A percentile compares a stretch with the other conserved stretches of the same genome.
These are phyloP conservation scores for Yponomeuta evonymella DNA, from an alignment of 2,888 invertebrate genomes.

Conservation along the genomic window DNA sequence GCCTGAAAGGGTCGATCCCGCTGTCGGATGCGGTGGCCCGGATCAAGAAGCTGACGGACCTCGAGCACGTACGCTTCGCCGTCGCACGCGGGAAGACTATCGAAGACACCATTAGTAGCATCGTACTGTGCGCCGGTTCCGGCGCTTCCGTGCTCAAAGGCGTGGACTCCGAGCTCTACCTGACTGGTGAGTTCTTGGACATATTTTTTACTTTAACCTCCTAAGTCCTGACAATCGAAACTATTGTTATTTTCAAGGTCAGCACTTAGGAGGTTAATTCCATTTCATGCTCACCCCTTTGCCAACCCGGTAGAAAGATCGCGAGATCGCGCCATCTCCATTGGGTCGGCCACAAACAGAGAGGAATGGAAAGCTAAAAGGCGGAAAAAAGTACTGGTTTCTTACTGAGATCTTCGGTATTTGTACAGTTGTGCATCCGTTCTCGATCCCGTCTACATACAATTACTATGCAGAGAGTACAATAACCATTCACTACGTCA, in stretches of 20 bases:
- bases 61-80: slow-evolving; percentile 84
- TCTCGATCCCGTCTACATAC: too few species aligned
- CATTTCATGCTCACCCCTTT: neutral
- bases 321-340: too few species aligned
- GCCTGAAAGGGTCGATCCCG: slow-evolving; percentile 40
- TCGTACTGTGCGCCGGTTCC: slow-evolving; percentile 94
- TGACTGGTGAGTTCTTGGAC: slow-evolving; percentile 78
- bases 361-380: too few species aligned
- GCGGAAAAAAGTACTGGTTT: too few species aligned
- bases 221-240: neutral
- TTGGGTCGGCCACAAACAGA: too few species aligned
- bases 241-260: too few species aligned
- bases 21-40: slow-evolving; percentile 78
- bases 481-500: too few species aligned
- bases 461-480: too few species aligned
- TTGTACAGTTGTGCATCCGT: too few species aligned
- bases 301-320: too few species aligned
- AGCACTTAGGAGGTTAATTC: neutral
- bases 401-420: too few species aligned
- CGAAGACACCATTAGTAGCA: slow-evolving; percentile 69
- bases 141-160: slow-evolving; percentile 86
- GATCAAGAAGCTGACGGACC: slow-evolving; percentile 82
- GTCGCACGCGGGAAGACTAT: slow-evolving; percentile 64
- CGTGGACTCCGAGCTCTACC: slow-evolving; percentile 84
- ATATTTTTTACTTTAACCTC: neutral